Evolutionary conservation across 2,113 vertebrate species (phyloP).

Genomic region (Hypanus sabinus): DNA sequence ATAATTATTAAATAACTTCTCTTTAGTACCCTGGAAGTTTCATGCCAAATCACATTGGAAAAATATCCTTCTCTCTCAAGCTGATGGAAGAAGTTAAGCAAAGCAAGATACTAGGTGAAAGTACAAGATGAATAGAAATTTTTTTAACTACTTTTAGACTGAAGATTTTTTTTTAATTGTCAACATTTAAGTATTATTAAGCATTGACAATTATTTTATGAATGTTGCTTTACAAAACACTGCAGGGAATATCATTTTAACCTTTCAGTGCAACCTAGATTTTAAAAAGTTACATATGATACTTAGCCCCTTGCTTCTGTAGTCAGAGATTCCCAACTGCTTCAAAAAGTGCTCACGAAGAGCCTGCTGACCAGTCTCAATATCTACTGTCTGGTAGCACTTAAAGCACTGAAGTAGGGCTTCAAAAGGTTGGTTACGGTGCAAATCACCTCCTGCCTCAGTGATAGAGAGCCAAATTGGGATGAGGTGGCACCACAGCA

Average conservation of each 20-base stretch:
- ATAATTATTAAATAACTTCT: neutral
- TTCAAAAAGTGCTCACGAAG: too few relatives aligned
- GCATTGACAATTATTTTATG: neutral
- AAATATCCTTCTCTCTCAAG: too few relatives aligned
- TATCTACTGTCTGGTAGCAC: too few relatives aligned
- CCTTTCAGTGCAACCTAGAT: neutral
- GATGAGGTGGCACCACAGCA: too few relatives aligned
- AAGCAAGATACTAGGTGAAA: neutral
- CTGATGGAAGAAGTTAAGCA: neutral
- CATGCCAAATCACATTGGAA: neutral
- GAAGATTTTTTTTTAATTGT: neutral
- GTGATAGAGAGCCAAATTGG: too few relatives aligned
- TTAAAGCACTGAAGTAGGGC: too few relatives aligned
- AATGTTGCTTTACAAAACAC: neutral
- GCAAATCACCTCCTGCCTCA: too few relatives aligned
- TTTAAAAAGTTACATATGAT: neutral
- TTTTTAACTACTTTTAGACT: neutral
- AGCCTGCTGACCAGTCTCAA: too few relatives aligned
- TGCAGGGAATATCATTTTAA: neutral
- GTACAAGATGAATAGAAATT: neutral
- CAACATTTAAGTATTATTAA: neutral
- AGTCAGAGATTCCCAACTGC: too few relatives aligned
- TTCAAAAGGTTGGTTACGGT: too few relatives aligned
- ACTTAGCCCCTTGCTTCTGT: neutral
- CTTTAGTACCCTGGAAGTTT: neutral